Conservation (phyloP, 2,797 vertebrate genomes). For the Carcharodon carcharias region DNA sequence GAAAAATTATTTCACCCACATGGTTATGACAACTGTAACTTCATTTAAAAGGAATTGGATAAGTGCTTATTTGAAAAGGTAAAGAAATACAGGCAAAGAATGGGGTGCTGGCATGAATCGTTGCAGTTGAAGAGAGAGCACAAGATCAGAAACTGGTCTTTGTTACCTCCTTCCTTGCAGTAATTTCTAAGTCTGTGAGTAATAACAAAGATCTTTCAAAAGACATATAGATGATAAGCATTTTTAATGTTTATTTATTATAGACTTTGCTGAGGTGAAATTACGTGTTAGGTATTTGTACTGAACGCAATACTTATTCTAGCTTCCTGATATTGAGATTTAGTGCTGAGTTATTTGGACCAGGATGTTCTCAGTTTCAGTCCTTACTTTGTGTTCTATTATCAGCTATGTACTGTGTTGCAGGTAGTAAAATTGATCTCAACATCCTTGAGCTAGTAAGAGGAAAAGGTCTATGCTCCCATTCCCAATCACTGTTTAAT, state of each 20-base stretch:
- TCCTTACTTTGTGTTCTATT: neutral
- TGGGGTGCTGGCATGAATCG: neutral
- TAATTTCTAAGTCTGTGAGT: neutral
- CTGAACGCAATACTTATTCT: neutral
- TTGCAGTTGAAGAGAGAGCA: neutral
- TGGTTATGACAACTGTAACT: neutral
- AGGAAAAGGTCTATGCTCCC: neutral
- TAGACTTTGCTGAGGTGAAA: neutral
- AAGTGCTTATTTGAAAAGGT: neutral
- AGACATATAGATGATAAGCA: neutral
- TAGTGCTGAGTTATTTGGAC: neutral
- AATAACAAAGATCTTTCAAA: neutral
- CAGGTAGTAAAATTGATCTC: neutral
- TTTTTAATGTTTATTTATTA: neutral
- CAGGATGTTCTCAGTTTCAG: neutral
- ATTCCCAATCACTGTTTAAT: neutral
- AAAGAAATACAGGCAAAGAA: neutral
- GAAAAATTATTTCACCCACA: neutral
- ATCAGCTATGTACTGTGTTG: neutral
- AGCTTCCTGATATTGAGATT: neutral
- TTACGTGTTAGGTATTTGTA: neutral
- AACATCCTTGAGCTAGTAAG: neutral
- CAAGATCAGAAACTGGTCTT: neutral
- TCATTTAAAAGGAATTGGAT: neutral
- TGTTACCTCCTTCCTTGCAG: neutral